Conservation (phyloP, 1,140 invertebrate species). For the Nebria ingens region DNA sequence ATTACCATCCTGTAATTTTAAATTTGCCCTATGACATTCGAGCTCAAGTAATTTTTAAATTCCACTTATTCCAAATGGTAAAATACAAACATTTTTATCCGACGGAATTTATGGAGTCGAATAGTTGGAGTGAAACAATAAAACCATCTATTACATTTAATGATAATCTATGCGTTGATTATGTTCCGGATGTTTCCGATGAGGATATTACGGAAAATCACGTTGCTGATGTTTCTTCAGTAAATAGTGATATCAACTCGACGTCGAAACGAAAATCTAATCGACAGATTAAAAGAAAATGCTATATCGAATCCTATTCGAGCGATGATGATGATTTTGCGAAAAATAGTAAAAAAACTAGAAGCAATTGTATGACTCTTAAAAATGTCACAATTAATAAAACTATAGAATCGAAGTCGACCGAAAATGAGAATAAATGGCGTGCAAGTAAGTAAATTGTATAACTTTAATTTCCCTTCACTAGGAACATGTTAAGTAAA, state of each 20-base stretch:
- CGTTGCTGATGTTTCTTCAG: background rate
- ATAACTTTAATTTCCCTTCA: too few species aligned
- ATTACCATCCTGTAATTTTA: background rate
- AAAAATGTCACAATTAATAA: too few species aligned
- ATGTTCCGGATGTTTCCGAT: background rate
- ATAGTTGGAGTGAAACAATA: background rate
- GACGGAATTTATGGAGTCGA: background rate
- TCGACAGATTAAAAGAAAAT: background rate
- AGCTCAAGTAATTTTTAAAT: background rate
- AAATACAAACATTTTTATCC: background rate
- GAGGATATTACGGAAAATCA: background rate
- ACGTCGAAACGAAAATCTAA: background rate
- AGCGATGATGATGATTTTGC: background rate
- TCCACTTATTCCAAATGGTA: background rate
- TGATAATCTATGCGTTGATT: background rate
- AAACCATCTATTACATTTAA: background rate
- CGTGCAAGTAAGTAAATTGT: background rate
- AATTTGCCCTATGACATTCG: background rate
- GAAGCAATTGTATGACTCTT: background rate
- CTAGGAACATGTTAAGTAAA: too few species aligned
- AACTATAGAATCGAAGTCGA: background rate
- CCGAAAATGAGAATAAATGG: background rate
- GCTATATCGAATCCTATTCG: background rate
- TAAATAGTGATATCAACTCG: background rate
- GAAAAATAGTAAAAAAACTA: background rate